Evolutionary conservation across 1,140 invertebrate species (phyloP).

Genomic region (Euglossa dilemma): DNA sequence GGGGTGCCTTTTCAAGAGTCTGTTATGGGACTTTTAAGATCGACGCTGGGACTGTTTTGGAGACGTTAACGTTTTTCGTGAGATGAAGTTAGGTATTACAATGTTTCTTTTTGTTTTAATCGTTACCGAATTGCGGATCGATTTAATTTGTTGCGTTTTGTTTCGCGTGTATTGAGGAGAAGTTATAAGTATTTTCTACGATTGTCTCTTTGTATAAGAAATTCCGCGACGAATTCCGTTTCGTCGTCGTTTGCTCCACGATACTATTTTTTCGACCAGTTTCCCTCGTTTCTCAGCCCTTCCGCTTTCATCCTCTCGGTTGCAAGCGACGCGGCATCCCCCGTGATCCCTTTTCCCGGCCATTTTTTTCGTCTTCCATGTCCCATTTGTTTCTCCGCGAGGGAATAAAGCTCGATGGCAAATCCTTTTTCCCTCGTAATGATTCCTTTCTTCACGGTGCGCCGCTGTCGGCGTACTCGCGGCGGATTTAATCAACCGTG

Average conservation of each 20-base stretch:
- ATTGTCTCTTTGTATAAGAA: too few species aligned
- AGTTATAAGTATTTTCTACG: too few species aligned
- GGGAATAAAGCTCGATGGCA: conserved; percentile 46
- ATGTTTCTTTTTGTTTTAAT: too few species aligned
- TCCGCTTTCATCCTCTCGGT: conserved; percentile 4
- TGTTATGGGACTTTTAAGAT: neutral
- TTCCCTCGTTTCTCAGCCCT: neutral
- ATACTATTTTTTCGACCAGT: conserved; percentile 9
- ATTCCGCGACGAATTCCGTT: conserved; percentile 72
- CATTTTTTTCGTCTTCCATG: conserved; percentile 54
- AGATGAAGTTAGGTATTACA: too few species aligned
- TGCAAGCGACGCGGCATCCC: neutral
- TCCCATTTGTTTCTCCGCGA: conserved; percentile 61
- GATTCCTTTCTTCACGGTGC: conserved; percentile 40
- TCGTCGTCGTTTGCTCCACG: conserved; percentile 21
- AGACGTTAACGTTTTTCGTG: neutral
- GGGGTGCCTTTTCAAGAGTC: neutral
- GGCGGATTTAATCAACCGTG: conserved; percentile 27
- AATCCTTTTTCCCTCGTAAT: conserved; percentile 56
- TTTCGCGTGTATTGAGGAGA: too few species aligned
- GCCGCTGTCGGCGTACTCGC: conserved; percentile 2
- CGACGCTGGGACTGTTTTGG: neutral
- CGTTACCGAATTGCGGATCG: too few species aligned
- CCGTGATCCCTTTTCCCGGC: neutral
- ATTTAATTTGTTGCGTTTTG: too few species aligned